phyloP scores from a whole-genome alignment of 2,888 invertebrate genomes.

The Zeuzera pyrina region DNA sequence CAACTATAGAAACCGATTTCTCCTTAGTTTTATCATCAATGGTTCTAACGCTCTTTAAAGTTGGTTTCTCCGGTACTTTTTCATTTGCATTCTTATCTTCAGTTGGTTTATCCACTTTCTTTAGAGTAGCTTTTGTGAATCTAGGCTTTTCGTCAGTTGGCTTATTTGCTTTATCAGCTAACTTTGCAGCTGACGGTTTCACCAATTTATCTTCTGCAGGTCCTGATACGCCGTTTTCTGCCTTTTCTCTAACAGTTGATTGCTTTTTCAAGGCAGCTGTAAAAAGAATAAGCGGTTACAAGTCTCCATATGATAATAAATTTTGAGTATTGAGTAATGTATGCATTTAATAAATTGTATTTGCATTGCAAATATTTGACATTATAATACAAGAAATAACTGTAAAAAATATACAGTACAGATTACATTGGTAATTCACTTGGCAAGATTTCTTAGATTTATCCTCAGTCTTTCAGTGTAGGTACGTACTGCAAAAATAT shows the following conservation, averaged over 20 bases:
- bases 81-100: constrained; percentile 24
- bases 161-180: constrained; percentile 40
- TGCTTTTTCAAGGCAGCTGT: constrained; percentile 62
- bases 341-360: too few relatives aligned
- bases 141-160: constrained; percentile 49
- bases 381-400: too few relatives aligned
- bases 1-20: constrained; percentile 3
- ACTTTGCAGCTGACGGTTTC: constrained; percentile 55
- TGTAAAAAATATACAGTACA: too few relatives aligned
- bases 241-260: constrained; percentile 50
- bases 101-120: constrained; percentile 27
- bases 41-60: constrained; percentile 49
- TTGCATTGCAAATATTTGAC: too few relatives aligned
- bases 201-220: constrained; percentile 52
- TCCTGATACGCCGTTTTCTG: constrained; percentile 49
- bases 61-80: constrained; percentile 42
- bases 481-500: too few relatives aligned
- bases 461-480: too few relatives aligned
- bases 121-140: constrained; percentile 40
- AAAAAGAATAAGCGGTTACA: constrained; percentile 27
- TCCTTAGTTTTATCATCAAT: constrained; percentile 60
- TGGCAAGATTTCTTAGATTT: too few relatives aligned
- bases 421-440: too few relatives aligned
- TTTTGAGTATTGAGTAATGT: neutral
- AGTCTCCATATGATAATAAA: constrained; percentile 5